Evolutionary conservation across 2,113 vertebrate genomes (phyloP), one percentile per base, ranked within the genome.

Genomic region (Arothron firmamentum): DNA sequence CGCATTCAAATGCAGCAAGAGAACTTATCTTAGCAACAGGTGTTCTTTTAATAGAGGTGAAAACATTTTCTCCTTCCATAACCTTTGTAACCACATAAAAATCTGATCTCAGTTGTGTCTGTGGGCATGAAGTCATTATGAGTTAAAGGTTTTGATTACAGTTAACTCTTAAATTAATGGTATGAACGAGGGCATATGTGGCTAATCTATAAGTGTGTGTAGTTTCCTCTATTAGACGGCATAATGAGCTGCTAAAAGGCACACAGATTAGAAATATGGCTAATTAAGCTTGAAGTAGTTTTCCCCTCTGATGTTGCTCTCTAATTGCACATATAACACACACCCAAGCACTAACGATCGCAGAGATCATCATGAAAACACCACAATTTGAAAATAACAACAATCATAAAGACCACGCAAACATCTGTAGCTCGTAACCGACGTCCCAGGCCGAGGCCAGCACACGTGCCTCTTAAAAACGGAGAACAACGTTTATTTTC

Each of bases 361-460:
- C 67, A 68, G 69, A 72, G 72, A 75, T 85, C 79, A 85, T 84
- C 80, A 72, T 62, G 74, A 79, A 83, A 83, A 81, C 58, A 14
- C 71, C 45, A 17, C 74, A 85, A 81, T 85, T 83, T 87, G 80
- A 86, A 88, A 88, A 86, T 87, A 88, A 87, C 83, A 87, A 87
- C 83, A 88, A 86, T 86, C 77, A 74, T 87, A 75, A 86, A 88
- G 81, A 51, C 55, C 85, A 78, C 69, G 61, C 80, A 85, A 86
- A 90, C 88, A 90, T 89, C 87, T 89, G 89, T 82, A 83, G 80
- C 86, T 88, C 85, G 85, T 88, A 88, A 89, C 77, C 48, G 58
- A 67, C 57, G 48, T 84, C 72, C 77, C 68, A 6, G 78, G 69
- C 84, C 78, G 68, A 72, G 56, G 74, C 75, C 54, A 65, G 69